Base-by-base conservation (phyloP, 2,113 vertebrate genomes). In the Cyprinodon tularosa region DNA sequence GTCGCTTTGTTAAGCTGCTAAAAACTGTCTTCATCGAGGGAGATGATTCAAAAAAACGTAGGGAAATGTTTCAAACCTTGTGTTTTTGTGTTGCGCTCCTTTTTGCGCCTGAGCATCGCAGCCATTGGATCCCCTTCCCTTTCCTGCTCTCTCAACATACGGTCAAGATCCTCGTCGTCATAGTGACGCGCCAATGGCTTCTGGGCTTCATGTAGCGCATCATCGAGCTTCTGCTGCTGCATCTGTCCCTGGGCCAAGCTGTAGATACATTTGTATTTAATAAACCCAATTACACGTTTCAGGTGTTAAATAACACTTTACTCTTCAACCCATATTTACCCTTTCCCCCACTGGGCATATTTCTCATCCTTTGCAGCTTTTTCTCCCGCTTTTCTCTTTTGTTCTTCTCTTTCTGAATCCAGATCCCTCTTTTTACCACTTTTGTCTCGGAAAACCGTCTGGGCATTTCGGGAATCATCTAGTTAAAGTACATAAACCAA, bases 91-190 rank as follows among this genome's bases (percentile, higher is more conserved):
- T 91, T 96, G 68, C 95, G 96, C 12, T 94, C 95, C 77, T 96
- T 98, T 67, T 94, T 97, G 44, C 94, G 96, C 72, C 95, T 94
- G 57, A 99, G 95, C 83, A 99, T 95, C 3, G 93, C 94, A 3
- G 96, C 96, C 98, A 98, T 99, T 0, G 98, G 97, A 92, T 99
- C 98, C 1, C 98, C 98, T 0, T 99, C 98, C 40, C 98, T 94
- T 86, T 97, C 95, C 62, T 96, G 95, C 3, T 98, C 97, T 68
- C 98, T 92, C 89, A 99, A 91, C 96, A 98, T 96, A 13, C 88
- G 91, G 72, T 99, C 98, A 70, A 99, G 94, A 67, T 99, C 98
- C 80, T 96, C 94, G 7, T 99, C 98, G 1, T 99, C 96, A 0
- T 93, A 89, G 60, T 97, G 96, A 45, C 97, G 95, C 0, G 98